phyloP scores from a whole-genome alignment of 2,888 invertebrate species.

The Cataglyphis albicans region DNA sequence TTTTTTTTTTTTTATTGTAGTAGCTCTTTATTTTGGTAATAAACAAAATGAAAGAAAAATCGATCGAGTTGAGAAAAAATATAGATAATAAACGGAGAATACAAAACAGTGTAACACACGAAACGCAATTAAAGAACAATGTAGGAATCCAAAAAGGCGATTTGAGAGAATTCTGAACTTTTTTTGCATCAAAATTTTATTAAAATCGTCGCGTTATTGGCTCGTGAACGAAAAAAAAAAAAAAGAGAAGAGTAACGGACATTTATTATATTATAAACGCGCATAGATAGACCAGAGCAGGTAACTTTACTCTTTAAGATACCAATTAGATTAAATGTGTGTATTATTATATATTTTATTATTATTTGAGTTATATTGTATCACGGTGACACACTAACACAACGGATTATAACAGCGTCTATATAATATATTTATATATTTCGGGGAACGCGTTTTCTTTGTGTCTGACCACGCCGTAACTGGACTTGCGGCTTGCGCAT shows the following conservation, averaged over 20 bases:
- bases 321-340: slow-evolving; percentile 81
- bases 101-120: slow-evolving; percentile 57
- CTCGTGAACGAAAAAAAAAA: slow-evolving; percentile 64
- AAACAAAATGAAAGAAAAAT: slow-evolving; percentile 63
- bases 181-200: slow-evolving; percentile 69
- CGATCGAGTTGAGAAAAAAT: slow-evolving; percentile 66
- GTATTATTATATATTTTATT: slow-evolving; percentile 79
- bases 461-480: slow-evolving; percentile 69
- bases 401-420: slow-evolving; percentile 83
- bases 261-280: slow-evolving; percentile 74
- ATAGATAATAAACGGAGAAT: slow-evolving; percentile 56
- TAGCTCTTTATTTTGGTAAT: slow-evolving; percentile 75
- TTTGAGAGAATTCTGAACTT: slow-evolving; percentile 64
- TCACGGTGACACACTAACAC: slow-evolving; percentile 83
- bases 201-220: slow-evolving; percentile 63
- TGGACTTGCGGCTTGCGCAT: slow-evolving; percentile 46
- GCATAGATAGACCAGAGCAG: slow-evolving; percentile 77
- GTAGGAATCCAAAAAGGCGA: slow-evolving; percentile 62
- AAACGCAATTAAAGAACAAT: slow-evolving; percentile 70
- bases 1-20: slow-evolving; percentile 66
- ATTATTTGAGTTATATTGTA: slow-evolving; percentile 78
- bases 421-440: slow-evolving; percentile 83
- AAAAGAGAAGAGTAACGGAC: slow-evolving; percentile 58
- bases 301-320: slow-evolving; percentile 81
- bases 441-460: slow-evolving; percentile 76